Evolutionary conservation across 53 echinoderm and acorn worm species (phyloP).

Genomic region (Mesocentrotus franciscanus): DNA sequence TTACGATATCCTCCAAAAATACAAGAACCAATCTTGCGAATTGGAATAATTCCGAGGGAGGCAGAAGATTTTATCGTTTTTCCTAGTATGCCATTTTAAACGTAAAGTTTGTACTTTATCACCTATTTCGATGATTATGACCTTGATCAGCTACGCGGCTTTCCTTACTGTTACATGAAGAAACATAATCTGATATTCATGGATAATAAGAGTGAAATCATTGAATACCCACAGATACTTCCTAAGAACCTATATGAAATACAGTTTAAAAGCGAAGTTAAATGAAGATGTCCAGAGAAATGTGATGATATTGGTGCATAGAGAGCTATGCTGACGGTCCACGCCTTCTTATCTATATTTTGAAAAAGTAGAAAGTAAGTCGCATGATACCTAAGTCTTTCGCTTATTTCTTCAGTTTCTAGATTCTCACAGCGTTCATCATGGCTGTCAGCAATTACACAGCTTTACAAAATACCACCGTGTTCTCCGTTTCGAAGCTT

Average conservation of each 20-base stretch:
- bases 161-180: not conserved
- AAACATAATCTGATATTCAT: not conserved
- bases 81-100: not conserved
- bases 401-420: not conserved
- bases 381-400: no score
- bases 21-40: constrained; percentile 19
- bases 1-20: constrained; percentile 38
- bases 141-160: not conserved
- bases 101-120: not conserved
- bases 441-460: not conserved
- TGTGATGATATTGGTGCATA: not conserved
- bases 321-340: not conserved
- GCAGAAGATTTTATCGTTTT: not conserved
- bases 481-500: not conserved
- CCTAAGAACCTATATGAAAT: not conserved
- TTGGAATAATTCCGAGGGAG: not conserved
- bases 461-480: not conserved
- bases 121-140: not conserved
- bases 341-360: no score
- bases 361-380: no score
- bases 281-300: not conserved
- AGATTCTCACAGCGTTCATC: not conserved
- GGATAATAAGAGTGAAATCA: not conserved
- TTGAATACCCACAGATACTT: not conserved
- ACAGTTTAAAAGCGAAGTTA: not conserved